A percentile compares a stretch with the other conserved stretches of the same genome.
These are phyloP conservation scores for Atta cephalotes DNA, from an alignment of 1,140 invertebrate species.

Conservation along the genomic window DNA sequence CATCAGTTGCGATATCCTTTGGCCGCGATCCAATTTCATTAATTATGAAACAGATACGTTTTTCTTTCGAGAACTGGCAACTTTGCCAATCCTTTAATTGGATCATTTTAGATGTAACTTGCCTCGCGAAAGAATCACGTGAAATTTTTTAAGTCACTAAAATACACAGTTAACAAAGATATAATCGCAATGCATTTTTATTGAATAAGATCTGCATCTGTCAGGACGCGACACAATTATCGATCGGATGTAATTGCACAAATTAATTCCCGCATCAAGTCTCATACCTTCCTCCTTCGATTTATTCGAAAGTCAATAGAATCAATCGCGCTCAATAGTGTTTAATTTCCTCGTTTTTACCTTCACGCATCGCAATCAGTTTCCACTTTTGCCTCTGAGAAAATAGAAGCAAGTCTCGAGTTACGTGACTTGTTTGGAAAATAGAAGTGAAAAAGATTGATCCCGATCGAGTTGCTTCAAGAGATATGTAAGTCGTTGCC, in stretches of 20 bases:
- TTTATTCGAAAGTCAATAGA: not conserved
- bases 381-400: constrained; percentile 27
- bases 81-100: constrained; percentile 67
- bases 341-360: constrained; percentile 14
- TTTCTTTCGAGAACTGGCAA: constrained; percentile 59
- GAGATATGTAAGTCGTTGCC: constrained; percentile 50
- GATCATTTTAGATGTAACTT: constrained; percentile 51
- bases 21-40: constrained; percentile 74
- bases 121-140: constrained; percentile 31
- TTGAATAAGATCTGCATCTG: constrained; percentile 2
- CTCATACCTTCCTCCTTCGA: not conserved
- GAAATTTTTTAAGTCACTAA: constrained; percentile 26
- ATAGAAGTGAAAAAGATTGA: constrained; percentile 51
- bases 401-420: not conserved
- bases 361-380: constrained; percentile 20
- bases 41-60: constrained; percentile 75
- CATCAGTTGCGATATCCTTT: constrained; percentile 66
- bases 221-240: constrained; percentile 22
- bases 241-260: constrained; percentile 24
- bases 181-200: constrained; percentile 26
- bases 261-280: constrained; percentile 38
- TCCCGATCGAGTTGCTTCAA: constrained; percentile 56
- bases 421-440: constrained; percentile 43
- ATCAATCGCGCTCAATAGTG: not conserved
- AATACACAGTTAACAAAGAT: constrained; percentile 6